Base-by-base conservation (phyloP, 2,888 invertebrate genomes). In the Hydrotaea diabolus region DNA sequence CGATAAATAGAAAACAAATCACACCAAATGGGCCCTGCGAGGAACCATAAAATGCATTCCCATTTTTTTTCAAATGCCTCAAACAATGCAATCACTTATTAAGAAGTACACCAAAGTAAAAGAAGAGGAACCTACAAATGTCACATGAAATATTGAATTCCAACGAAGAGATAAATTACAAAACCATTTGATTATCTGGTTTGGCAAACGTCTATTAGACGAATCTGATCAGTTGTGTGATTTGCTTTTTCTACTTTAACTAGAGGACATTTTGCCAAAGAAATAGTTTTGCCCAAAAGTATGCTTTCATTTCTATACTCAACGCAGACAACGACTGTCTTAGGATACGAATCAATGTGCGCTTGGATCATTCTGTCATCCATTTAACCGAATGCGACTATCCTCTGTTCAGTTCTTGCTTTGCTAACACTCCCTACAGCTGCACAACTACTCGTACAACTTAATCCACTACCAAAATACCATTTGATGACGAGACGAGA, bases 401-500 rank as follows among this genome's bases (percentile, higher is more conserved):
- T 19, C 19, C 11, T 39, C 9, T 5, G 11, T 31, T 39, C n/a
- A n/a, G 36, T 43, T 23, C 15, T 2, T 57, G 21, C 39, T 57
- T 57, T 57, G 31, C 31, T 26, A 62, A 46, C 15, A 19, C 46
- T 69, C 17, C 39, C 69, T 46, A 46, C 21, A 46, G 43, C 69
- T 69, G 17, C 46, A 43, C 69, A 53, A 77, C 43, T 74, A 74
- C n/a, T n/a, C n/a, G n/a, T n/a, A n/a, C 77, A 46, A 46, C 74
- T 74, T 74, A 83, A 71, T 83, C 69, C 69, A 83, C 46, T 69
- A 21, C 69, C 46, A 69, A 69, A 69, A 36, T 2, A 43, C n/a
- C 66, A 43, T 64, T 64, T n/a, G 83, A 76, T 83, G 57, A 82
- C 11, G 21, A 46, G 74, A 72, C 49, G 69, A 74, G 77, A 74